A percentile compares a stretch with the other conserved stretches of the same genome.
These are phyloP conservation scores for Trisateles emortualis DNA, from an alignment of 2,888 invertebrate genomes.

Conservation along the genomic window DNA sequence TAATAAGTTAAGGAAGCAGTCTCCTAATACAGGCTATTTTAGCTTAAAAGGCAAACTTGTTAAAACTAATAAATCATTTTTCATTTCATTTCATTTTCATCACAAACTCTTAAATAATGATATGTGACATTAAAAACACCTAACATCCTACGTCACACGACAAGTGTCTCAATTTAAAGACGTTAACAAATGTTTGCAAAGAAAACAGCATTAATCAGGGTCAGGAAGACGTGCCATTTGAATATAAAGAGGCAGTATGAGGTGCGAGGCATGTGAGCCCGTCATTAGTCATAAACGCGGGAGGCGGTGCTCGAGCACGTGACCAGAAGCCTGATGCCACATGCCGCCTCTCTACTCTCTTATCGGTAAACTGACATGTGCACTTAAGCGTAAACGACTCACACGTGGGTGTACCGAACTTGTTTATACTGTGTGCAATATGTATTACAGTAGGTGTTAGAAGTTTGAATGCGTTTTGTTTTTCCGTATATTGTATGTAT, in stretches of 20 bases:
- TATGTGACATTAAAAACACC: constrained; percentile 22
- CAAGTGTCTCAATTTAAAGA: constrained; percentile 64
- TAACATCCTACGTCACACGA: constrained; percentile 38
- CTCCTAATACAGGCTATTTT: too few relatives aligned
- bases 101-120: not conserved
- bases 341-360: constrained; percentile 39
- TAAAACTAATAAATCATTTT: too few relatives aligned
- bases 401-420: constrained; percentile 39
- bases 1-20: too few relatives aligned
- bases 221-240: constrained; percentile 83
- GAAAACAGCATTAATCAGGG: constrained; percentile 84
- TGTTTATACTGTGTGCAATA: constrained; percentile 13
- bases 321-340: constrained; percentile 66
- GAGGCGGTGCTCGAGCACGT: constrained; percentile 68
- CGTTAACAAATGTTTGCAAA: constrained; percentile 76
- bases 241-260: constrained; percentile 78
- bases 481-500: not conserved
- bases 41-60: too few relatives aligned
- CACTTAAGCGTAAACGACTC: constrained; percentile 59
- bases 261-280: constrained; percentile 78
- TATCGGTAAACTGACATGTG: constrained; percentile 63
- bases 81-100: too few relatives aligned
- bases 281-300: constrained; percentile 84
- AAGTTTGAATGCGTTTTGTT: not conserved
- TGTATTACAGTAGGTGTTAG: not conserved